Evolutionary conservation across 2,113 vertebrate species (phyloP), one percentile per base, ranked within the genome.

Genomic region (Chamaea fasciata): DNA sequence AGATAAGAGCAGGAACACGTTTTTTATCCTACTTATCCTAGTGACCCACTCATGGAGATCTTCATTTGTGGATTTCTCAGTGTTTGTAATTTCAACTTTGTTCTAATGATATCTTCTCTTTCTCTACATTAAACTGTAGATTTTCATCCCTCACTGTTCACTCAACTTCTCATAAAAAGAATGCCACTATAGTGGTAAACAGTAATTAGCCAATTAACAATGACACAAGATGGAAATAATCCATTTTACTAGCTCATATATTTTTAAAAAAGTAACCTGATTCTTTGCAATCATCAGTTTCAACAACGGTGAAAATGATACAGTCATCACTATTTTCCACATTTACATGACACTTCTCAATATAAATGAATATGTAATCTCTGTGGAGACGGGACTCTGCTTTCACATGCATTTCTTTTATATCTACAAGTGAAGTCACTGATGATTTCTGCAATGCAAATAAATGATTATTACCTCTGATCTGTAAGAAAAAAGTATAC

Each of bases 141-240:
- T 83, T 83, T 80, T 68, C 41, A 56, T 21, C 31, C n/a, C 20
- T 57, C 30, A 22, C 19, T 81, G 76, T 93, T 86, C 39, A 74
- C 37, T 81, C 44, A 74, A 6, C 23, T 64, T 46, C 73, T 70
- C 35, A 50, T 57, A 65, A 67, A 68, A 89, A 69, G 26, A 77
- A 84, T 60, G 35, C 31, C 68, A 55, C 23, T 70, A 23, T 10
- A 74, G 28, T 37, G 15, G 31, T 53, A 87, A 94, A 95, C n/a
- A 87, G 46, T 73, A 96, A 89, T 89, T 60, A 95, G 33, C 9
- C 73, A 95, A 81, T 60, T 79, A 89, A 52, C 60, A 93, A 49
- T 60, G 30, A 17, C 56, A 86, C 76, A 78, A 47, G 42, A 44
- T 67, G 42, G 56, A 96, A 93, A 86, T n/a, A 94, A 89, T 63